phyloP scores from a whole-genome alignment of 2,888 invertebrate species.

The Euproctis similis region DNA sequence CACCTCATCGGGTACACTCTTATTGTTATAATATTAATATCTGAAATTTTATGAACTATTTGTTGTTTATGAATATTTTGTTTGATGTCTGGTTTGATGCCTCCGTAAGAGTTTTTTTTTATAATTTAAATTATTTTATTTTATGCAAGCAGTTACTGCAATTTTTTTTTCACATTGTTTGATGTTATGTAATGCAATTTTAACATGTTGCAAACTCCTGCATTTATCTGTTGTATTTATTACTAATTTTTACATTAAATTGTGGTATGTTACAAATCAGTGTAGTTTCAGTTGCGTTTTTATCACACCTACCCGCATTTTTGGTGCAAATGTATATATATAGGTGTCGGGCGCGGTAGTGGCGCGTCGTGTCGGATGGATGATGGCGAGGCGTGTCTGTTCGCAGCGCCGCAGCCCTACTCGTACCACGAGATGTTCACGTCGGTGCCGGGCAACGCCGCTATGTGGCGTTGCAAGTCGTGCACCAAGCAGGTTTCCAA shows the following conservation, averaged over 20 bases:
- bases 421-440: conserved; percentile 91
- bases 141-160: conserved; percentile 76
- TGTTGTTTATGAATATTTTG: conserved; percentile 69
- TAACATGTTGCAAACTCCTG: conserved; percentile 78
- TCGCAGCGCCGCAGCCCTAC: conserved; percentile 67
- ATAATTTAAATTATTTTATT: conserved; percentile 75
- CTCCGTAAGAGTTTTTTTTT: conserved; percentile 72
- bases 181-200: conserved; percentile 77
- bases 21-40: conserved; percentile 69
- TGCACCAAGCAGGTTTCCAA: conserved; percentile 92
- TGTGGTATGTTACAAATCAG: conserved; percentile 80
- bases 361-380: neutral
- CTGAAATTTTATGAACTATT: conserved; percentile 70
- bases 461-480: conserved; percentile 87
- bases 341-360: neutral
- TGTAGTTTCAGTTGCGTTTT: conserved; percentile 72
- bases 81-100: conserved; percentile 73
- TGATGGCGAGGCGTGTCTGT: neutral
- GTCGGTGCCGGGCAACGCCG: conserved; percentile 81
- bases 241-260: conserved; percentile 84
- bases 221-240: conserved; percentile 81
- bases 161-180: conserved; percentile 75
- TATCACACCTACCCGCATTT: conserved; percentile 48
- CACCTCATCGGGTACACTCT: conserved; percentile 37
- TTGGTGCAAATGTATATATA: conserved; percentile 14